Evolutionary conservation across 2,888 invertebrate genomes (phyloP).

Genomic region (Cheilosia vernalis): DNA sequence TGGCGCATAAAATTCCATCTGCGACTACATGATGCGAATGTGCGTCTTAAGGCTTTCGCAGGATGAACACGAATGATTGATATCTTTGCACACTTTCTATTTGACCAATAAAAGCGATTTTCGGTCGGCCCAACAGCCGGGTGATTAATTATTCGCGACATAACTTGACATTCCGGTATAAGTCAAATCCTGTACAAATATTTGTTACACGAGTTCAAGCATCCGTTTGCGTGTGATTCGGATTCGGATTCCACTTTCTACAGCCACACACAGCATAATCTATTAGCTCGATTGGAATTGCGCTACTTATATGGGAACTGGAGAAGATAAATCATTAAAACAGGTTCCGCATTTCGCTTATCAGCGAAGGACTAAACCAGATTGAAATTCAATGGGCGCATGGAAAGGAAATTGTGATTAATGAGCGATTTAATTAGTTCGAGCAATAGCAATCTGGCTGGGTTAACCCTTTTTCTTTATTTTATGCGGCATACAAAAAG

Average conservation of each 20-base stretch:
- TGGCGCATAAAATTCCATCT: conserved; percentile 38
- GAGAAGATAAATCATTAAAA: conserved; percentile 73
- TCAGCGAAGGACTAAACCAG: conserved; percentile 66
- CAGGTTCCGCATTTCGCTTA: conserved; percentile 72
- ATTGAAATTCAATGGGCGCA: conserved; percentile 59
- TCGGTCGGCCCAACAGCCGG: background rate
- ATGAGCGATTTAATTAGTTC: conserved; percentile 68
- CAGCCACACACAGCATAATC: conserved; percentile 52
- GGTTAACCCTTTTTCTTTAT: conserved; percentile 38
- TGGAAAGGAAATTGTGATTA: conserved; percentile 52
- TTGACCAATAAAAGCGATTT: conserved; percentile 59
- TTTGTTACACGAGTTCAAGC: conserved; percentile 65
- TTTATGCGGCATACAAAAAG: conserved; percentile 45
- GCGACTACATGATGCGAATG: conserved; percentile 57
- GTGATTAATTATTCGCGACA: conserved; percentile 74
- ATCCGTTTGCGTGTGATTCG: conserved; percentile 39
- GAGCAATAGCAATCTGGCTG: conserved; percentile 32
- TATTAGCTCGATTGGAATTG: conserved; percentile 54
- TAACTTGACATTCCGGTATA: conserved; percentile 73
- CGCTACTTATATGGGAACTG: conserved; percentile 17
- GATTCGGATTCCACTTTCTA: background rate
- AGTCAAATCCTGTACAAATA: conserved; percentile 69
- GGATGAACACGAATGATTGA: conserved; percentile 73
- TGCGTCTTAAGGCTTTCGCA: conserved; percentile 68
- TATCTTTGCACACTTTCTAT: conserved; percentile 71